Evolutionary conservation across 2,113 vertebrate genomes (phyloP).

Genomic region (Trogon melanurus): DNA sequence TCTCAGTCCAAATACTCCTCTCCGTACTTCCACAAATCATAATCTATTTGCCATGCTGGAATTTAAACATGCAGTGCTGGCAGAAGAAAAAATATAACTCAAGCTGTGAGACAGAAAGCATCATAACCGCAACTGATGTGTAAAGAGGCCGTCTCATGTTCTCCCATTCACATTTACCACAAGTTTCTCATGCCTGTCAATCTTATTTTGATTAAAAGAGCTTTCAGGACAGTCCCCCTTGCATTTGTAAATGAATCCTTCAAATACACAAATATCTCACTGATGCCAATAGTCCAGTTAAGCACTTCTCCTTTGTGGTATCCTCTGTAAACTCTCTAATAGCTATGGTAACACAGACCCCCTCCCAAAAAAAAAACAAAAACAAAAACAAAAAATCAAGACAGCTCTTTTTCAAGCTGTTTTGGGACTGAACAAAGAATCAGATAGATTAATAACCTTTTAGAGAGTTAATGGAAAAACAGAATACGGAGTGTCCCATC

Average conservation of each 20-base stretch:
- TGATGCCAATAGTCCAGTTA: background rate
- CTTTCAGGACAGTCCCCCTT: background rate
- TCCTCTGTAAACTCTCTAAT: background rate
- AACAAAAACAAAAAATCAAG: background rate
- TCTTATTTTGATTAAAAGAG: background rate
- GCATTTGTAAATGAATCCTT: conserved; percentile 3
- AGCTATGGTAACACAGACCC: background rate
- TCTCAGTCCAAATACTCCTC: background rate
- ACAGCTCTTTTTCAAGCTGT: background rate
- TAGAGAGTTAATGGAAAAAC: background rate
- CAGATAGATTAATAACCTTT: conserved; percentile 1
- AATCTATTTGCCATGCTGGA: background rate
- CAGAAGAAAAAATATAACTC: background rate
- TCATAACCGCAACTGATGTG: background rate
- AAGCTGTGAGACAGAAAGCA: background rate
- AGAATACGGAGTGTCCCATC: background rate
- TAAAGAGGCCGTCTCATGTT: background rate
- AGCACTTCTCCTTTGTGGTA: background rate
- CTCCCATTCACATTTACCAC: background rate
- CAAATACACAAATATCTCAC: background rate
- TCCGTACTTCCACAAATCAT: conserved; percentile 13
- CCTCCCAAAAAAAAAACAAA: background rate
- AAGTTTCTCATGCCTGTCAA: background rate
- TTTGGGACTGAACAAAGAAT: background rate
- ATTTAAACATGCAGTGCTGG: background rate